Conservation (phyloP, 2,113 vertebrate species). For the Mus pahari region DNA sequence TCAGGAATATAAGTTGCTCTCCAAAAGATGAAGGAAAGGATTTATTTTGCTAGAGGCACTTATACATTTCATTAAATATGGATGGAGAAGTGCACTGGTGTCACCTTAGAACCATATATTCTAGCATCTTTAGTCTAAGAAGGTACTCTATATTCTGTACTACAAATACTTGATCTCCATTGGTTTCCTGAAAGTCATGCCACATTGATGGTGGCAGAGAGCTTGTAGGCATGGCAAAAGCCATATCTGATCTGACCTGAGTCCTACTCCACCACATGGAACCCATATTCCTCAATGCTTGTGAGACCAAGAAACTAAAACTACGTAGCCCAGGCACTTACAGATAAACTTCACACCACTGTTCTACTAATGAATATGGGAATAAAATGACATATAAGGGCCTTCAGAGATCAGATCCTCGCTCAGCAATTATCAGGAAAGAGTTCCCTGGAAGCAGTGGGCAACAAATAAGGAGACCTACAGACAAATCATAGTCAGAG, state of each 20-base stretch:
- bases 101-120: background rate
- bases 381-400: background rate
- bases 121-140: background rate
- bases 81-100: background rate
- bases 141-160: background rate
- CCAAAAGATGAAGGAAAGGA: background rate
- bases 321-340: background rate
- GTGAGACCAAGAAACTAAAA: background rate
- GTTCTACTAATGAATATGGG: background rate
- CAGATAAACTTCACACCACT: background rate
- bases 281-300: background rate
- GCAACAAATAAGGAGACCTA: background rate
- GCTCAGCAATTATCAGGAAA: background rate
- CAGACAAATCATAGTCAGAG: background rate
- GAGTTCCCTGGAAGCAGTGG: too few species aligned
- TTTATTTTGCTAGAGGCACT: background rate
- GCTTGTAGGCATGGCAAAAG: background rate
- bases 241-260: background rate
- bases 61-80: background rate
- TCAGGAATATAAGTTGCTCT: background rate
- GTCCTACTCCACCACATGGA: background rate
- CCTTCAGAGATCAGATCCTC: background rate
- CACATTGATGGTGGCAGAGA: background rate
- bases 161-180: background rate
- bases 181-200: background rate